These are phyloP conservation scores for Alectoris magna DNA, from an alignment of 2,797 vertebrate genomes.

Conservation along the genomic window DNA sequence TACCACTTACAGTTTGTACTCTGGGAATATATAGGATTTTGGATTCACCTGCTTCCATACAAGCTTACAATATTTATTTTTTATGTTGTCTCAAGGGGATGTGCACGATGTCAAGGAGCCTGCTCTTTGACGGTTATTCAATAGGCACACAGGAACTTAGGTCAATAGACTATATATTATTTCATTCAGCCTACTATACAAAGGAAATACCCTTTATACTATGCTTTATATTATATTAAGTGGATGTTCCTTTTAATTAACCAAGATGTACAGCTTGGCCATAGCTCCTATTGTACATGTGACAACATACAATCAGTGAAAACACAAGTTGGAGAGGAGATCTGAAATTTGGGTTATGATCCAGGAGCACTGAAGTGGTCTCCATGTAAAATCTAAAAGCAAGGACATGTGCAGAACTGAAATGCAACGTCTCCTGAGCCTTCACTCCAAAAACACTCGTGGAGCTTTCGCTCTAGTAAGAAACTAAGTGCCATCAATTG, in stretches of 20 bases:
- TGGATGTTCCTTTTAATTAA: constrained; percentile 57
- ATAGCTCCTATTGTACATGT: background rate
- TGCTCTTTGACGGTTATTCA: constrained; percentile 14
- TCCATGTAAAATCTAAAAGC: no score
- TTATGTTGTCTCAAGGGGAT: background rate
- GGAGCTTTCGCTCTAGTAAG: constrained; percentile 1
- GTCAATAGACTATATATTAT: constrained; percentile 23
- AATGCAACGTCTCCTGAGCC: background rate
- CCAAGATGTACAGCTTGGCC: background rate
- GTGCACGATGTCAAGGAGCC: background rate
- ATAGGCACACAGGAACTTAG: background rate
- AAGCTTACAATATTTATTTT: constrained; percentile 11
- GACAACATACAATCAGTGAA: constrained; percentile 3
- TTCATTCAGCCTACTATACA: constrained; percentile 23
- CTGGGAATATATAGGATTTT: background rate
- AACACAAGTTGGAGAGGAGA: background rate
- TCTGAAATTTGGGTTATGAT: background rate
- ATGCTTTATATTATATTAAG: constrained; percentile 12
- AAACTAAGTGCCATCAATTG: background rate
- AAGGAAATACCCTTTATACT: constrained; percentile 40
- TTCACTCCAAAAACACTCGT: background rate
- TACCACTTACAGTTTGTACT: constrained; percentile 21
- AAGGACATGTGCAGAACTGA: background rate
- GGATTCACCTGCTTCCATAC: constrained; percentile 21
- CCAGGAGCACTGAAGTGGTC: no score